These are phyloP conservation scores for Masnerella sp. DNA, from an alignment of 2,888 invertebrate species.

Conservation along the genomic window DNA sequence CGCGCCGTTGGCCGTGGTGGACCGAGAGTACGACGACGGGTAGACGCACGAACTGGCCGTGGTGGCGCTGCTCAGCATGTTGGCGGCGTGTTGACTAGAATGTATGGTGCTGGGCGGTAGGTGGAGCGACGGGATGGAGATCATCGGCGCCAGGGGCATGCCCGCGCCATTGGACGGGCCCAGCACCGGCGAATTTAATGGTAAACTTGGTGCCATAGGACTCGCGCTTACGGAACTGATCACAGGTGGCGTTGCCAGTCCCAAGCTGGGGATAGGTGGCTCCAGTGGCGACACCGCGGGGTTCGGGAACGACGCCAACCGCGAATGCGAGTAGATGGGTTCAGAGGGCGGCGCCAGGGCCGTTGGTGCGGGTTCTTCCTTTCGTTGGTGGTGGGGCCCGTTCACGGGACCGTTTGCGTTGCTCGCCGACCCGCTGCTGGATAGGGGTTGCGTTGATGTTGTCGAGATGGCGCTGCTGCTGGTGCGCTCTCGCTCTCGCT, in stretches of 20 bases:
- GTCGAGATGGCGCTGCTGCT: conserved; percentile 43
- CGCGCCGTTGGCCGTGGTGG: conserved; percentile 76
- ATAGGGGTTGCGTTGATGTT: conserved; percentile 54
- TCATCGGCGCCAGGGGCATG: conserved; percentile 69
- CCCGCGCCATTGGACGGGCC: conserved; percentile 60
- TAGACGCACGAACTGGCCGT: conserved; percentile 60
- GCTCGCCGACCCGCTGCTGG: conserved; percentile 43
- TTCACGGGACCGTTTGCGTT: conserved; percentile 26
- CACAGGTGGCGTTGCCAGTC: conserved; percentile 63
- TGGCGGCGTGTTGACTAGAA: conserved; percentile 75
- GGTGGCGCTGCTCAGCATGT: conserved; percentile 66
- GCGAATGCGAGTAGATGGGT: conserved; percentile 33
- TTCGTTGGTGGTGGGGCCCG: conserved; percentile 67
- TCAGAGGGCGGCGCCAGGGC: too few species aligned
- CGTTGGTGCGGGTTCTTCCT: conserved; percentile 67
- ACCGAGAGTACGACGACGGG: conserved; percentile 55
- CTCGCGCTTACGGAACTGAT: conserved; percentile 69
- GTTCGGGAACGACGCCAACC: conserved; percentile 67
- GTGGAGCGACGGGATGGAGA: conserved; percentile 71
- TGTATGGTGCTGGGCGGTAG: conserved; percentile 71
- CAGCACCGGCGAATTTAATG: conserved; percentile 58
- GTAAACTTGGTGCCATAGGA: conserved; percentile 29
- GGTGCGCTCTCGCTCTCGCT: conserved; percentile 56
- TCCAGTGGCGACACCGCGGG: conserved; percentile 63
- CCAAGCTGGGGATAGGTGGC: conserved; percentile 65